Conservation (phyloP, 2,113 vertebrate genomes). For the Pelusios castaneus region DNA sequence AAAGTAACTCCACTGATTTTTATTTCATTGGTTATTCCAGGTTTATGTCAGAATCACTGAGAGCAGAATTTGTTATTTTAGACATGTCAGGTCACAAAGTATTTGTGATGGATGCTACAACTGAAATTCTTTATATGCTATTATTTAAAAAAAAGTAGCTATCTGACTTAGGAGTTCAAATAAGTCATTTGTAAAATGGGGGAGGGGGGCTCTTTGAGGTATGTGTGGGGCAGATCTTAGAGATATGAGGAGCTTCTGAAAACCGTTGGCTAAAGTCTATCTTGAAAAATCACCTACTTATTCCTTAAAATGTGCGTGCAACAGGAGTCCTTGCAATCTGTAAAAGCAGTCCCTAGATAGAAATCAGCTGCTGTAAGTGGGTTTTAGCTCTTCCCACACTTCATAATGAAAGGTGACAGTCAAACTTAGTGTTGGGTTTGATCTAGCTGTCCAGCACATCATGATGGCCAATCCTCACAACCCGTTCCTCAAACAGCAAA, state of each 20-base stretch:
- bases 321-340: rapidly evolving
- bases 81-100: neutral
- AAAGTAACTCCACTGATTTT: neutral
- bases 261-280: neutral
- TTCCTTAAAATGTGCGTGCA: neutral
- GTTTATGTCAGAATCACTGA: neutral
- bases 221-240: neutral
- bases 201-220: too few relatives aligned
- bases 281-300: rapidly evolving
- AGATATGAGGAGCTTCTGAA: neutral
- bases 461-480: neutral
- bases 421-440: neutral
- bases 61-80: neutral
- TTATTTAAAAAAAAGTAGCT: neutral
- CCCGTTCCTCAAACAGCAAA: neutral
- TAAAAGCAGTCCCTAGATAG: neutral
- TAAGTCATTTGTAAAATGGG: neutral
- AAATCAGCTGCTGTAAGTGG: neutral
- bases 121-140: neutral
- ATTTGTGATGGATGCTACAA: neutral
- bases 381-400: neutral
- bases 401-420: neutral
- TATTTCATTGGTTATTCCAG: neutral
- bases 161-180: neutral
- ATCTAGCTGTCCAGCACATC: neutral